Evolutionary conservation across 2,113 vertebrate genomes (phyloP).

Genomic region (Electrona antarctica): DNA sequence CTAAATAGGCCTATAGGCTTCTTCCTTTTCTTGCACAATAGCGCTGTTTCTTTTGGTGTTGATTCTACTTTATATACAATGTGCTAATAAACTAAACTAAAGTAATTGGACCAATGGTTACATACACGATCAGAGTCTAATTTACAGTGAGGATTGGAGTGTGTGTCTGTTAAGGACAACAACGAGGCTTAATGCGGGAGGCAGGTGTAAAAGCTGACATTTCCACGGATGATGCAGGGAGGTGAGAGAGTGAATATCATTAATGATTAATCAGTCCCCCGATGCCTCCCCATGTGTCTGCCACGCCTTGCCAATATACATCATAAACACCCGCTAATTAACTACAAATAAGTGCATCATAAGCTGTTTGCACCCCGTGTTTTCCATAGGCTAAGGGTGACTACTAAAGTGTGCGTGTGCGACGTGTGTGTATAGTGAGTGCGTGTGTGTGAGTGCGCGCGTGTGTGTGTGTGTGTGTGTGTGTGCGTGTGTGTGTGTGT

Average conservation of each 20-base stretch:
- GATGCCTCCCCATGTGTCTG: background rate
- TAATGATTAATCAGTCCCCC: background rate
- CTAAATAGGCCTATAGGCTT: no score
- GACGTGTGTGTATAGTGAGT: slow-evolving; percentile 3
- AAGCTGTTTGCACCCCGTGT: slow-evolving; percentile 20
- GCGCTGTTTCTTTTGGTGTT: no score
- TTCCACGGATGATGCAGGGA: background rate
- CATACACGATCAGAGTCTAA: no score
- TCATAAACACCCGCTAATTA: slow-evolving; percentile 17
- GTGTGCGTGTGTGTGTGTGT: slow-evolving; percentile 5
- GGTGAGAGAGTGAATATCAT: background rate
- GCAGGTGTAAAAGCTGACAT: slow-evolving; percentile 8
- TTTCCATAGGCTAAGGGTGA: slow-evolving; percentile 15
- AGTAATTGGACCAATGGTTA: no score
- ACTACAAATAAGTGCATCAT: slow-evolving; percentile 13
- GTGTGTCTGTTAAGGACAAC: no score
- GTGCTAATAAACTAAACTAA: no score
- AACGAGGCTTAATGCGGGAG: no score
- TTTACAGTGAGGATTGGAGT: no score
- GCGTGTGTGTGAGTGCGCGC: slow-evolving; percentile 2
- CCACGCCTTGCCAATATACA: background rate
- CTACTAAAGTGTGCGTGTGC: slow-evolving; percentile 2
- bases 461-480: background rate
- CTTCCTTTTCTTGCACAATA: no score
- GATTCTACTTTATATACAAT: no score